Evolutionary conservation across 2,113 vertebrate species (phyloP).

Genomic region (Spheniscus mendiculus): DNA sequence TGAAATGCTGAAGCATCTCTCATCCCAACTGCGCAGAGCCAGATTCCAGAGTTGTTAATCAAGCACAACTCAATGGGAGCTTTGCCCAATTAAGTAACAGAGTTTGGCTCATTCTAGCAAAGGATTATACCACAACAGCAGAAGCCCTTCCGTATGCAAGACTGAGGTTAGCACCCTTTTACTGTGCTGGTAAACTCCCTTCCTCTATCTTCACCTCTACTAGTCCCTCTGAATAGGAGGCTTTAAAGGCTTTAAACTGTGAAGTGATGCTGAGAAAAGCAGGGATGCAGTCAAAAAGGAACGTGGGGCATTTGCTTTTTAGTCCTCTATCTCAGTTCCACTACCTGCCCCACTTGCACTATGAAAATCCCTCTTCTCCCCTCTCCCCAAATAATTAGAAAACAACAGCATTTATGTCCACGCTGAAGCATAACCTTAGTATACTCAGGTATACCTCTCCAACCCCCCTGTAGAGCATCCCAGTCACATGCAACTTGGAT

Average conservation of each 20-base stretch:
- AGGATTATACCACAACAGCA: neutral
- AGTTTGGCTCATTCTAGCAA: neutral
- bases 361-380: neutral
- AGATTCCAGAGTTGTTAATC: constrained; percentile 11
- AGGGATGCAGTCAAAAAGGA: neutral
- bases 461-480: neutral
- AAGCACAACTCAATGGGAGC: neutral
- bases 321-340: neutral
- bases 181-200: neutral
- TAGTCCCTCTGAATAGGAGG: neutral
- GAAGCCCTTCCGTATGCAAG: neutral
- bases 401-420: neutral
- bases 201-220: neutral
- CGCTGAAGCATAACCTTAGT: neutral
- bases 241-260: neutral
- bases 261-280: neutral
- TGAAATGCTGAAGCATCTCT: constrained; percentile 10
- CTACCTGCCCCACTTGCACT: neutral
- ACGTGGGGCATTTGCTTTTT: neutral
- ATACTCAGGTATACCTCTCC: neutral
- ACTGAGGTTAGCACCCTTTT: neutral
- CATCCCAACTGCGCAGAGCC: neutral
- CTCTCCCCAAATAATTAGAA: neutral
- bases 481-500: neutral
- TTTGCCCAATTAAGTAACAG: neutral